These are phyloP conservation scores for Bungarus multicinctus DNA, from an alignment of 2,113 vertebrate genomes.

Conservation along the genomic window DNA sequence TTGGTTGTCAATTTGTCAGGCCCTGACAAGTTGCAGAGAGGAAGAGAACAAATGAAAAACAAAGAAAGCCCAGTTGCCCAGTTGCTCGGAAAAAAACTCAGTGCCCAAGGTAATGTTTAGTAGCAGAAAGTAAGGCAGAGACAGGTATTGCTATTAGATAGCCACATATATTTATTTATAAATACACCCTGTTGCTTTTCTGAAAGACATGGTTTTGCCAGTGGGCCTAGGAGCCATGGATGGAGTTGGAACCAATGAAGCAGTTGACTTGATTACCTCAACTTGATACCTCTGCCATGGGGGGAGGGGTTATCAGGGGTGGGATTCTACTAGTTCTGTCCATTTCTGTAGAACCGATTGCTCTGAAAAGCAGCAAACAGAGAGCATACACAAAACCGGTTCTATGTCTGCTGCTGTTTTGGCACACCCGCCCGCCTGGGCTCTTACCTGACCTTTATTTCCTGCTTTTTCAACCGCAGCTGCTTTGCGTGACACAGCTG, in stretches of 20 bases:
- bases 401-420: too few relatives aligned
- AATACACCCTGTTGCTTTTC: background rate
- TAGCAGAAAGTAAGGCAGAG: background rate
- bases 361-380: too few relatives aligned
- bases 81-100: background rate
- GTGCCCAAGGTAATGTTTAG: background rate
- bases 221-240: background rate
- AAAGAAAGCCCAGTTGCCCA: background rate
- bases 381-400: too few relatives aligned
- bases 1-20: background rate
- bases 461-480: too few relatives aligned
- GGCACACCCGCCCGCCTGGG: too few relatives aligned
- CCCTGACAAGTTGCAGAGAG: background rate
- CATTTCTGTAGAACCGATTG: too few relatives aligned
- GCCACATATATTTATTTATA: background rate
- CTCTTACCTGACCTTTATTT: too few relatives aligned
- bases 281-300: background rate
- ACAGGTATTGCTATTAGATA: background rate
- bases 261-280: background rate
- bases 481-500: too few relatives aligned
- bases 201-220: background rate
- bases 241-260: too few relatives aligned
- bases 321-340: too few relatives aligned
- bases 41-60: background rate
- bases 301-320: background rate